Conservation (phyloP, 2,888 invertebrate species). For the Mermis nigrescens region DNA sequence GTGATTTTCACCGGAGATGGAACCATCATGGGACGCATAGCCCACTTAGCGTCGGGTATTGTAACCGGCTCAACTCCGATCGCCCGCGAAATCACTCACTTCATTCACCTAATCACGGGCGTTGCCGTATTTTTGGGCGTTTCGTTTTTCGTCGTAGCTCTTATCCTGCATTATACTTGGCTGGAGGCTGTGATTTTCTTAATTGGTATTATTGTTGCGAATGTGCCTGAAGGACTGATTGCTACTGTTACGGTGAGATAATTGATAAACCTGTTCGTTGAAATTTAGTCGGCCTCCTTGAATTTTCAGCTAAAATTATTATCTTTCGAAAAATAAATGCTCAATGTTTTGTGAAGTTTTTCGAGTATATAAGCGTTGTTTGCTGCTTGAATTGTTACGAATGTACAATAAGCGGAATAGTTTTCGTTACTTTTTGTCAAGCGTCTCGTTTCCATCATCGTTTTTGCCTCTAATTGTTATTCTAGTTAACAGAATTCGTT, state of each 20-base stretch:
- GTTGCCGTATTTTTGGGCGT: constrained; percentile 39
- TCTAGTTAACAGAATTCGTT: no score
- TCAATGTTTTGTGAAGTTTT: no score
- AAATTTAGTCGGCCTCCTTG: not conserved
- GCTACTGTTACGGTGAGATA: constrained; percentile 74
- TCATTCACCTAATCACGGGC: constrained; percentile 68
- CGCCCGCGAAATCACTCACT: constrained; percentile 94
- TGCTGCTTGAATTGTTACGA: no score
- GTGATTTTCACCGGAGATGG: constrained; percentile 85
- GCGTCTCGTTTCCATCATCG: no score
- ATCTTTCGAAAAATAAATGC: no score
- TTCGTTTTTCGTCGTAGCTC: constrained; percentile 86
- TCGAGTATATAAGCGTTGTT: no score
- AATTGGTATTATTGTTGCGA: constrained; percentile 97
- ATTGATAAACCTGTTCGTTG: not conserved
- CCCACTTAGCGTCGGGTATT: constrained; percentile 73
- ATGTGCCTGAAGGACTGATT: constrained; percentile 92
- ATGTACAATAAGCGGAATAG: no score
- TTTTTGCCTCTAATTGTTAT: no score
- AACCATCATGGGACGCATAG: constrained; percentile 88
- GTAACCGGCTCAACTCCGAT: constrained; percentile 94
- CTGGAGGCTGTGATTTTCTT: constrained; percentile 94
- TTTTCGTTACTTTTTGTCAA: no score
- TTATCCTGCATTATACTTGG: constrained; percentile 87
- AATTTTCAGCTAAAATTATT: no score